Evolutionary conservation across 2,888 invertebrate genomes (phyloP), one percentile per base, ranked within the genome.

Genomic region (Heliothis peltigera): DNA sequence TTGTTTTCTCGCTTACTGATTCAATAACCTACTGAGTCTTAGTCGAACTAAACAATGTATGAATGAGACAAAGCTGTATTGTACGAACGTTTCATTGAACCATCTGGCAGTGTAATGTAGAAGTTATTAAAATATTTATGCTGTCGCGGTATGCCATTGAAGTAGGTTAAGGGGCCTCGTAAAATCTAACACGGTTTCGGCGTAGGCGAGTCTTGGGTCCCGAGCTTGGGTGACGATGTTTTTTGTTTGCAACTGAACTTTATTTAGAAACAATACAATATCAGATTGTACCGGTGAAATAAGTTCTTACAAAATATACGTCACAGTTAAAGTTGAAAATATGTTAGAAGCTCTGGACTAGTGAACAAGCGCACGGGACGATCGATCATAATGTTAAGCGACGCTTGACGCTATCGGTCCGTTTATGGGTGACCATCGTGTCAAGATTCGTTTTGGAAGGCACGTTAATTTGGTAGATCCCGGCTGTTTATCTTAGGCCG

Each of bases 131-230:
- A 82, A 84, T 84, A 81, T 82, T 80, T 80, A 79, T 79, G 70
- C 64, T 77, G 79, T 76, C 68, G 66, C 58, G 58, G 75, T 70
- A 75, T 79, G 74, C 66, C 72, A 71, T 73, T 63, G 48, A 85
- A 83, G 71, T 85, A 72, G 87, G 88, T 87, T 83, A 85, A 32
- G 80, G 70, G 86, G 78, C 19, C 81, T 68, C 72, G 68, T 82
- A 73, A 76, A 81, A 85, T 77, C 77, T 75, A 80, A 75, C 60
- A 61, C 69, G 57, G 62, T 73, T 66, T 43, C 44, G 15, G 58
- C 58, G 70, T 71, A 62, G 71, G 66, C 73, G 64, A 52, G 53
- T 61, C 69, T 66, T 48, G 42, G 52, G 53, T 39, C 60, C 54
- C 44, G 28, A 6, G 17, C 19, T 28, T 2, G 17, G 0, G 47